Conservation (phyloP, 2,797 vertebrate genomes). For the Intellagama lesueurii region DNA sequence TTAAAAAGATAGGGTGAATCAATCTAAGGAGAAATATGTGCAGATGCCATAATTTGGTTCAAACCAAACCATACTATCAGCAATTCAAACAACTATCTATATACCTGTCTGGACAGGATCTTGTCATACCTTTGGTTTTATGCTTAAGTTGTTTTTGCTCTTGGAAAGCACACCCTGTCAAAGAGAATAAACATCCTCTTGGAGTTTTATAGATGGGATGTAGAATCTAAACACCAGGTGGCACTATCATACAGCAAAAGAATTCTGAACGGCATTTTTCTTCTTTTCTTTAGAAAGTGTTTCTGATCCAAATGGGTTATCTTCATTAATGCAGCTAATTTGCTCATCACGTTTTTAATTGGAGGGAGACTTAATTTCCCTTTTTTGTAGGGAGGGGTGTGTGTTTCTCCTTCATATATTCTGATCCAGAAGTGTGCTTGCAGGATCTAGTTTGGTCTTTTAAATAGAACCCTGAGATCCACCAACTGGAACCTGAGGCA, state of each 20-base stretch:
- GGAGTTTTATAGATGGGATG: not conserved
- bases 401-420: not conserved
- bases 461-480: not conserved
- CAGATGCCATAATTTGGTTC: too few relatives aligned
- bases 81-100: too few relatives aligned
- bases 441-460: too few relatives aligned
- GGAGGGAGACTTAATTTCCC: not conserved
- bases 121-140: too few relatives aligned
- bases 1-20: too few relatives aligned
- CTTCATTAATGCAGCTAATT: not conserved
- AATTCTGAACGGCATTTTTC: not conserved
- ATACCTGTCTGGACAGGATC: too few relatives aligned
- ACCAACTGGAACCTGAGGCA: not conserved
- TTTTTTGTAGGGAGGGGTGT: not conserved
- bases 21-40: too few relatives aligned
- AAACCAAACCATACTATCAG: too few relatives aligned
- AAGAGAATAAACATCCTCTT: not conserved
- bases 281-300: not conserved
- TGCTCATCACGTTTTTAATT: not conserved
- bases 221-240: not conserved
- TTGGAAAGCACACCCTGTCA: not conserved
- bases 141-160: not conserved
- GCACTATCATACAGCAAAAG: not conserved
- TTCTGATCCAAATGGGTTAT: not conserved
- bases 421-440: not conserved